phyloP scores from a whole-genome alignment of 1,140 invertebrate genomes.

The Drosophila equinoxialis region DNA sequence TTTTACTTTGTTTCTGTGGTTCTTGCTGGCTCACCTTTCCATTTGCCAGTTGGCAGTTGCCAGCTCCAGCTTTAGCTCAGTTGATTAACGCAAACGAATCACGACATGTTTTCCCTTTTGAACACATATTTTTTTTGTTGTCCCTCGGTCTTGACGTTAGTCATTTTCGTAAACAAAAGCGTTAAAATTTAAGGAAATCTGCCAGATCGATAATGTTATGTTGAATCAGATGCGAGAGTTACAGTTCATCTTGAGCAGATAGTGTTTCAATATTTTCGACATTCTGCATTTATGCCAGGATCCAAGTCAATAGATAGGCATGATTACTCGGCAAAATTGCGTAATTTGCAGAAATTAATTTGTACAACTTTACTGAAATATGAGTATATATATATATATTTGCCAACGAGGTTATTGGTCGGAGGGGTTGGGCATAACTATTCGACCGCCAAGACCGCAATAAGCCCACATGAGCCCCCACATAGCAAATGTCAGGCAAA shows the following conservation, averaged over 20 bases:
- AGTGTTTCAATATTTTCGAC: not conserved
- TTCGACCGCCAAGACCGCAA: constrained; percentile 73
- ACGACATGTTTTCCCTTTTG: constrained; percentile 58
- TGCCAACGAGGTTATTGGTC: too few species aligned
- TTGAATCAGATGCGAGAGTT: not conserved
- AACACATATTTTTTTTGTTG: constrained; percentile 11
- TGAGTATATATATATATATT: constrained; percentile 21
- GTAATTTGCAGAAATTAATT: constrained; percentile 72
- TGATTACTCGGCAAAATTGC: constrained; percentile 58
- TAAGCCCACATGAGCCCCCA: constrained; percentile 74
- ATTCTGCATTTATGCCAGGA: constrained; percentile 44
- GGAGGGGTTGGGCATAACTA: constrained; percentile 1
- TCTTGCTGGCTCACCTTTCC: constrained; percentile 48
- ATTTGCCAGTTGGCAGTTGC: constrained; percentile 1
- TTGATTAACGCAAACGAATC: constrained; percentile 74
- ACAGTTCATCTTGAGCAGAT: not conserved
- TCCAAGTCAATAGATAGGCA: constrained; percentile 20
- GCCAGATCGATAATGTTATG: not conserved
- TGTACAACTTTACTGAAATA: constrained; percentile 69
- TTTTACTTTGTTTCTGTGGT: constrained; percentile 42
- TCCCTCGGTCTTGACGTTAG: not conserved
- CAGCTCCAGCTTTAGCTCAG: constrained; percentile 11
- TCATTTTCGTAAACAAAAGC: constrained; percentile 7
- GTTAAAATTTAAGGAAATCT: not conserved
- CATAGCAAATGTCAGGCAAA: constrained; percentile 35